These are phyloP conservation scores for Chelonia mydas DNA, from an alignment of 2,797 vertebrate genomes.

Conservation along the genomic window DNA sequence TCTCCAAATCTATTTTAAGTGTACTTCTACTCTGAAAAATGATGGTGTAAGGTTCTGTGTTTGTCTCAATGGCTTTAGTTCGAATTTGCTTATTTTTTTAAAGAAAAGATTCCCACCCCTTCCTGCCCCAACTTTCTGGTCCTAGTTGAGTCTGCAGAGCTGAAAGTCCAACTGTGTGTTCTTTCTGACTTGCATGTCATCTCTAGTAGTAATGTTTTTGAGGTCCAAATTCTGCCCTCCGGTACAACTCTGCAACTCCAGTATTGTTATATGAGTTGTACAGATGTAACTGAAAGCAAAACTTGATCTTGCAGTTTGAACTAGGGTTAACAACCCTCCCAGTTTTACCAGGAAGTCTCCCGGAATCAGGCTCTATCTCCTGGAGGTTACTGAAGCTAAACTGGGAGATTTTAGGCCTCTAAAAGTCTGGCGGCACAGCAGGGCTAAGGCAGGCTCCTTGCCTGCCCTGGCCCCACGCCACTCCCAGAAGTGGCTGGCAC, in stretches of 20 bases:
- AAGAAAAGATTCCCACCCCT: no score
- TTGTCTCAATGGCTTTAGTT: background rate
- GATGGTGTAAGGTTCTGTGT: background rate
- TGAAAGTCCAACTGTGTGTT: background rate
- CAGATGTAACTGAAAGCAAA: background rate
- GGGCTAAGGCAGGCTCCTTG: no score
- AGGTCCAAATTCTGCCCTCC: background rate
- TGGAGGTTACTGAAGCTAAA: no score
- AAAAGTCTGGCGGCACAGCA: no score
- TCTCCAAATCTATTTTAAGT: background rate
- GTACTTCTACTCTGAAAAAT: background rate
- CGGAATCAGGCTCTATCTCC: no score
- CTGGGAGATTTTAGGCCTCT: no score
- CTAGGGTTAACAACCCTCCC: no score
- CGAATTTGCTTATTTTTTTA: background rate
- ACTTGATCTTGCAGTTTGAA: background rate
- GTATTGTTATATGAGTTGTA: background rate
- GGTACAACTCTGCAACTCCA: background rate
- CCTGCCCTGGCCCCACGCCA: no score
- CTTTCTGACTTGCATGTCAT: background rate
- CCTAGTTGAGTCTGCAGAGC: no score
- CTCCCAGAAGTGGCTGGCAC: no score
- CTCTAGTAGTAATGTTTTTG: background rate
- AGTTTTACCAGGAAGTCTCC: no score
- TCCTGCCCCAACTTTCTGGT: background rate